Conservation (phyloP, 2,888 invertebrate species). For the Meteorus cinctellus region DNA sequence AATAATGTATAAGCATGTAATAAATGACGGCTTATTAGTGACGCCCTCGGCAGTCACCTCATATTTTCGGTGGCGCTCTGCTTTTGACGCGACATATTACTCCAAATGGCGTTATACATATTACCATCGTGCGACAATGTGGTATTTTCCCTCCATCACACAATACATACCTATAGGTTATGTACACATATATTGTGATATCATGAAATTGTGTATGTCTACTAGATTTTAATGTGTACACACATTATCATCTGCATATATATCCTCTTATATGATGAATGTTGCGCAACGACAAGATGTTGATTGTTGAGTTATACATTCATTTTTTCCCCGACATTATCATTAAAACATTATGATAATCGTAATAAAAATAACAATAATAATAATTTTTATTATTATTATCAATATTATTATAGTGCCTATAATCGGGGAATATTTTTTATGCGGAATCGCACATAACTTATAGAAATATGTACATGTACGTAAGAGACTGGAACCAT, state of each 20-base stretch:
- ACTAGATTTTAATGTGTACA: not conserved
- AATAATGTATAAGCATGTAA: constrained; percentile 72
- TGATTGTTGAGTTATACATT: not conserved
- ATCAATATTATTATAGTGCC: too few species aligned
- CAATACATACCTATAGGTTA: not conserved
- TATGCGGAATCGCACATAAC: not conserved
- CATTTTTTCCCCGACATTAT: not conserved
- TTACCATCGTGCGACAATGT: constrained; percentile 57
- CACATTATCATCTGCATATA: not conserved
- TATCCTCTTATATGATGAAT: not conserved
- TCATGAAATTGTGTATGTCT: not conserved
- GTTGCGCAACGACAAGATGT: not conserved
- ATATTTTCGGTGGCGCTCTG: constrained; percentile 71
- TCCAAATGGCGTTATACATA: constrained; percentile 71
- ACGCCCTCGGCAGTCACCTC: constrained; percentile 70
- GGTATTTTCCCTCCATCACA: constrained; percentile 29
- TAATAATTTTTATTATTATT: not conserved
- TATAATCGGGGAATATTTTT: not conserved
- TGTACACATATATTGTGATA: not conserved
- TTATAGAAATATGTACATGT: not conserved
- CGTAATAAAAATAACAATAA: not conserved
- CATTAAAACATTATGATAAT: not conserved
- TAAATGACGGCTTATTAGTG: constrained; percentile 71
- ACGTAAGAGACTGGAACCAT: not conserved
- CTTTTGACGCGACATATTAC: constrained; percentile 72